phyloP scores from a whole-genome alignment of 2,797 vertebrate genomes.

The Meda fulgida region DNA sequence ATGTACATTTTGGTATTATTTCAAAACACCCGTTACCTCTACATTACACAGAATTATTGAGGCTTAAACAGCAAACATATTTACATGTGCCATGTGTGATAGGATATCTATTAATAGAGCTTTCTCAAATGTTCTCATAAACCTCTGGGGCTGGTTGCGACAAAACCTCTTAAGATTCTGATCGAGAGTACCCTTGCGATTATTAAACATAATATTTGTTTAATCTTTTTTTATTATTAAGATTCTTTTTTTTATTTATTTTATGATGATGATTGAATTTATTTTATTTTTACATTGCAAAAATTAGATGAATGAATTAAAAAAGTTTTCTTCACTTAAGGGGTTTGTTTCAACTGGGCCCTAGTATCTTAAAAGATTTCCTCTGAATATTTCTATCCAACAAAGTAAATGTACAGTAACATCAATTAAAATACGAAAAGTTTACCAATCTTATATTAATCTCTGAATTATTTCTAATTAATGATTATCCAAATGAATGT shows the following conservation, averaged over 20 bases:
- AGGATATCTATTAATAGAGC: not conserved
- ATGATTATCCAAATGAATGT: not conserved
- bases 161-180: not conserved
- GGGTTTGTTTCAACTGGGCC: not conserved
- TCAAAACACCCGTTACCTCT: not conserved
- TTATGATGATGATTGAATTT: not conserved
- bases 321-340: not conserved
- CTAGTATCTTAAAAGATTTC: not conserved
- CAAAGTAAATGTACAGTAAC: not conserved
- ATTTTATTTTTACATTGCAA: not conserved
- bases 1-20: slow-evolving; percentile 4
- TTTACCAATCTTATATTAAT: not conserved
- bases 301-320: not conserved
- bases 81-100: not conserved
- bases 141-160: not conserved
- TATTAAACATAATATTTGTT: too few relatives aligned
- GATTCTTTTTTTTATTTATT: not conserved
- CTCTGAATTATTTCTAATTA: not conserved
- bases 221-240: not conserved
- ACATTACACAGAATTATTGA: slow-evolving; percentile 1
- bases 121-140: not conserved
- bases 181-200: not conserved
- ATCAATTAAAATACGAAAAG: not conserved
- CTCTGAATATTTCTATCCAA: not conserved
- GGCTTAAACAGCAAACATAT: not conserved